Conservation (phyloP, 1,140 invertebrate species). For the Drosophila neocordata region DNA sequence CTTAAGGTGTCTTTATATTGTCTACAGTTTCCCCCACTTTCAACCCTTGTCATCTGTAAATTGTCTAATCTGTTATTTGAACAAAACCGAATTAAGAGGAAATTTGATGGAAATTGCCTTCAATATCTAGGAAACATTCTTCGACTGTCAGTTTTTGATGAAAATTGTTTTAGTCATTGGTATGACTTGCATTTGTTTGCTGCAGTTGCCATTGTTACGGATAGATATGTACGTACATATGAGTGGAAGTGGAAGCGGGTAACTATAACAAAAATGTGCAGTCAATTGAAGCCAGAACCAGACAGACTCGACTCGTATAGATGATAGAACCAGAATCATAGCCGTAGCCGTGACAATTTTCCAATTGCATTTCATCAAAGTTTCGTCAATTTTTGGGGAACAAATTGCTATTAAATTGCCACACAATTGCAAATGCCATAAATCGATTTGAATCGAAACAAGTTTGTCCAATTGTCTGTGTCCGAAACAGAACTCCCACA, state of each 20-base stretch:
- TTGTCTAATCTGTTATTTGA: not conserved
- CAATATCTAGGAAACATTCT: not conserved
- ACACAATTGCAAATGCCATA: slow-evolving; percentile 75
- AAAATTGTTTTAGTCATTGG: slow-evolving; percentile 20
- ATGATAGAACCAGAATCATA: not conserved
- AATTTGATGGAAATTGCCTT: slow-evolving; percentile 32
- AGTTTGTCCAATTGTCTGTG: slow-evolving; percentile 14
- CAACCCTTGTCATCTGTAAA: not conserved
- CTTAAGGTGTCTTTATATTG: not conserved
- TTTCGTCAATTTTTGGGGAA: slow-evolving; percentile 64
- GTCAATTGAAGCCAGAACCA: slow-evolving; percentile 31
- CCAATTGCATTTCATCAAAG: slow-evolving; percentile 76
- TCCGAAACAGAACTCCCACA: slow-evolving; percentile 15
- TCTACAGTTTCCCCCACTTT: too few species aligned
- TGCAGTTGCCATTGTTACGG: slow-evolving; percentile 65
- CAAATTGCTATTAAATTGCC: slow-evolving; percentile 80
- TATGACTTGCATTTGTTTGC: slow-evolving; percentile 31
- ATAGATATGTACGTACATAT: not conserved
- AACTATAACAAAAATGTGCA: slow-evolving; percentile 15
- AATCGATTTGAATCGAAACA: slow-evolving; percentile 52
- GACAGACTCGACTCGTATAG: not conserved
- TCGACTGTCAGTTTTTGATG: slow-evolving; percentile 43
- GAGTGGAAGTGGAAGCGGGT: not conserved
- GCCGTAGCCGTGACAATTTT: slow-evolving; percentile 63
- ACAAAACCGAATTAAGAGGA: slow-evolving; percentile 23